These are phyloP conservation scores for Mallotus villosus DNA, from an alignment of 2,797 vertebrate genomes.

Conservation along the genomic window DNA sequence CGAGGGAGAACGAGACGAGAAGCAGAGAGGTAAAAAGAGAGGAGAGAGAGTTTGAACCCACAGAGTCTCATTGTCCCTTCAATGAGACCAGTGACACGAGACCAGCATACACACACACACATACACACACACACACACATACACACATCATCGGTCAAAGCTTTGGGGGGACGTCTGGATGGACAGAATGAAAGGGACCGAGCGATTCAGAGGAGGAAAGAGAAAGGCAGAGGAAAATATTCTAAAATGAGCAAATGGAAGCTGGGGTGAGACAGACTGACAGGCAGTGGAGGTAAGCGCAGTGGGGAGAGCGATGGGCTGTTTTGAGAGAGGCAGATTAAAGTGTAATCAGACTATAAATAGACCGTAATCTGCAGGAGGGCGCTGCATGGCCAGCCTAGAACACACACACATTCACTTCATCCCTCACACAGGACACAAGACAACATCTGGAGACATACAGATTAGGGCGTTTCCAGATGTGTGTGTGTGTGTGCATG, in stretches of 20 bases:
- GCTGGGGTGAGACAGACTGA: no score
- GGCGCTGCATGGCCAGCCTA: conserved; percentile 27
- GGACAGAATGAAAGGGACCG: not conserved
- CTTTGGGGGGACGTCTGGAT: not conserved
- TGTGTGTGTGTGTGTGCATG: conserved; percentile 22
- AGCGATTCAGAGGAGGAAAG: not conserved
- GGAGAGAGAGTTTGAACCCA: not conserved
- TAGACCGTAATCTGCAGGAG: conserved; percentile 61
- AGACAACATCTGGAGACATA: not conserved
- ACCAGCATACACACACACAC: no score
- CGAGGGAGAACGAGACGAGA: not conserved
- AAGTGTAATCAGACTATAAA: conserved; percentile 67
- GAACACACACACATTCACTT: conserved; percentile 26
- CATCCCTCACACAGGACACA: not conserved
- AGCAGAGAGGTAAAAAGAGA: not conserved
- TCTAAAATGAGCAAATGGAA: no score
- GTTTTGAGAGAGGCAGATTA: conserved; percentile 49
- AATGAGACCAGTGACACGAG: not conserved
- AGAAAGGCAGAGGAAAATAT: not conserved
- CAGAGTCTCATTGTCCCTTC: not conserved
- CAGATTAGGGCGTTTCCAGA: not conserved
- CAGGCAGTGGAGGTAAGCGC: no score
- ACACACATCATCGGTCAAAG: no score
- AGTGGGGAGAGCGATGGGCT: no score
- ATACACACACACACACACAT: no score